These are phyloP conservation scores for Anseranas semipalmata DNA, from an alignment of 2,113 vertebrate species.

Conservation along the genomic window DNA sequence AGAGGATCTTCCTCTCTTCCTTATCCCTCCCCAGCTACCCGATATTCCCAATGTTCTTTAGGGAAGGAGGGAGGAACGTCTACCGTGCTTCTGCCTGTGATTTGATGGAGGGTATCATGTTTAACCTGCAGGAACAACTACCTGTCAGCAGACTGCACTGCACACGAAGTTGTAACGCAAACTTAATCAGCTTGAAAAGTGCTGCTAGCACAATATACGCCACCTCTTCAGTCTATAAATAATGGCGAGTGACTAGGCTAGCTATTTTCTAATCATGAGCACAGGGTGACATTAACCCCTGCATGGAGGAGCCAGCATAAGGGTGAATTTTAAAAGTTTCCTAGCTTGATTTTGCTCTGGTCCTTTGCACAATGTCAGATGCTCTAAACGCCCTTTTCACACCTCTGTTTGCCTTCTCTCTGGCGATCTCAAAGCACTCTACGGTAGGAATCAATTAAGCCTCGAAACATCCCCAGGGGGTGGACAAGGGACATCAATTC, in stretches of 20 bases:
- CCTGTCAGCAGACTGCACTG: background rate
- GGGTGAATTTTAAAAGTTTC: background rate
- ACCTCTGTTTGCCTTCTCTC: background rate
- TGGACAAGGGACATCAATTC: background rate
- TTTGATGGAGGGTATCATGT: background rate
- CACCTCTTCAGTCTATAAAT: constrained; percentile 15
- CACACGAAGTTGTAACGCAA: background rate
- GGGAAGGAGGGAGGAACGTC: background rate
- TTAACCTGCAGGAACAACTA: background rate
- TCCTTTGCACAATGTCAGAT: background rate
- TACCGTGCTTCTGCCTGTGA: background rate
- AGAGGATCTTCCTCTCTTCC: background rate
- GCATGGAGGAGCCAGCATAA: background rate
- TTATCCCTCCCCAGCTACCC: no score
- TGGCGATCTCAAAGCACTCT: background rate
- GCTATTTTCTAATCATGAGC: background rate
- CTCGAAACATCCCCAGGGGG: background rate
- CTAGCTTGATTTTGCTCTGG: background rate
- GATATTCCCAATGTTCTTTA: background rate
- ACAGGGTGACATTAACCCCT: background rate
- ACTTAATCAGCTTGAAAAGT: background rate
- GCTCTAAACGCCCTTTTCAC: background rate
- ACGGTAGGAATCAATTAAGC: rapidly evolving
- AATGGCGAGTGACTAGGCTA: background rate
- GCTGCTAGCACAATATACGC: background rate